These are phyloP conservation scores for Craterocephalus amniculus DNA, from an alignment of 2,797 vertebrate genomes.

Conservation along the genomic window DNA sequence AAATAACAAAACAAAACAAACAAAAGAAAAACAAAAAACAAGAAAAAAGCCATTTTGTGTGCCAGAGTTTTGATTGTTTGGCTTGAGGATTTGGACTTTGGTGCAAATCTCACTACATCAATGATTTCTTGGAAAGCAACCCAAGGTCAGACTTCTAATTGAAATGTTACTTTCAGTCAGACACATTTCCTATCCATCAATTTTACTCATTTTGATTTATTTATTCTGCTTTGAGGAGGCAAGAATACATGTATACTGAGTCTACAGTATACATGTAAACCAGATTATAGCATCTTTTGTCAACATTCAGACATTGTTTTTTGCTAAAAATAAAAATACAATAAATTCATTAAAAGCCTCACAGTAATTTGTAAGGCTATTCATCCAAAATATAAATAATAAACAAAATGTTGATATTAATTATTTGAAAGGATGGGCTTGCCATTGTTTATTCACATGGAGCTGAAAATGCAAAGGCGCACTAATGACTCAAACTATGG, in stretches of 20 bases:
- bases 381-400: background rate
- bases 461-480: conserved; percentile 14
- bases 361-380: background rate
- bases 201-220: conserved; percentile 4
- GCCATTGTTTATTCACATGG: conserved; percentile 17
- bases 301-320: background rate
- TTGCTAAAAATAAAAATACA: background rate
- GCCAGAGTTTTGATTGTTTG: conserved; percentile 60
- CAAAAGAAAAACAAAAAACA: background rate
- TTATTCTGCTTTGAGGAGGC: background rate
- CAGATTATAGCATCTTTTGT: background rate
- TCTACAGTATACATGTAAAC: background rate
- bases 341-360: background rate
- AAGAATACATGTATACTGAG: background rate
- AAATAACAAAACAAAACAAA: conserved; percentile 7
- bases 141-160: conserved; percentile 17
- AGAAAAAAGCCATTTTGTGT: conserved; percentile 13
- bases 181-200: background rate
- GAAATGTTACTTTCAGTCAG: conserved; percentile 15
- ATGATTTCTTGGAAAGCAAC: conserved; percentile 39
- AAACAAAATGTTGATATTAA: conserved; percentile 11
- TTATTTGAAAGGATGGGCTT: background rate
- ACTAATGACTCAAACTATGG: conserved; percentile 27
- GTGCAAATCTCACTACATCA: conserved; percentile 36
- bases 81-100: conserved; percentile 38